phyloP scores from a whole-genome alignment of 1,140 invertebrate genomes.

The Diprion similis region DNA sequence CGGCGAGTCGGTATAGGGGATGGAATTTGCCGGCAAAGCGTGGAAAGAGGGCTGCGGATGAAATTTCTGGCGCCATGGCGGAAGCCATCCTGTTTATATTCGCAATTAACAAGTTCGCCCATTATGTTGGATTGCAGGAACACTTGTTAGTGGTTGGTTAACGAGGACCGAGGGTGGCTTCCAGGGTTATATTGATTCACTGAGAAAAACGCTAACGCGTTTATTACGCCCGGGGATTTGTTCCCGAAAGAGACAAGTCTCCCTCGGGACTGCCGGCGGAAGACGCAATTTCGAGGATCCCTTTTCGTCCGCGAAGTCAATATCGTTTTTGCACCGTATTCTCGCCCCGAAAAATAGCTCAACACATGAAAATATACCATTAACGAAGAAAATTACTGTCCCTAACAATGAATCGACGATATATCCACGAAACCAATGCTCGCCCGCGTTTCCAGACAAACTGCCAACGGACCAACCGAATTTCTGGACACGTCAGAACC shows the following conservation, averaged over 20 bases:
- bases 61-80: conserved; percentile 3
- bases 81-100: conserved; percentile 14
- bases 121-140: conserved; percentile 7
- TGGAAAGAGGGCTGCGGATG: not conserved
- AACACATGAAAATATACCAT: not conserved
- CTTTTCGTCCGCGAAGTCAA: not conserved
- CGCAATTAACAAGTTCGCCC: conserved; percentile 13
- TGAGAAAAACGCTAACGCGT: conserved; percentile 5
- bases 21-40: not conserved
- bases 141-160: conserved; percentile 7
- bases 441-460: not conserved
- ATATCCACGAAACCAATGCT: not conserved
- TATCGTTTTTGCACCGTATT: not conserved
- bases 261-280: not conserved
- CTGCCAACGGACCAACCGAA: conserved; percentile 4
- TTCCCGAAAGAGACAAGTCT: not conserved
- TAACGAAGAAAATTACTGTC: not conserved
- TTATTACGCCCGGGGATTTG: conserved; percentile 1
- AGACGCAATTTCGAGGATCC: not conserved
- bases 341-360: not conserved
- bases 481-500: not conserved
- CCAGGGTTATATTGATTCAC: not conserved
- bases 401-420: not conserved
- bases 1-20: not conserved
- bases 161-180: conserved; percentile 5